Base-by-base conservation (phyloP, 2,113 vertebrate species). In the Progne subis region DNA sequence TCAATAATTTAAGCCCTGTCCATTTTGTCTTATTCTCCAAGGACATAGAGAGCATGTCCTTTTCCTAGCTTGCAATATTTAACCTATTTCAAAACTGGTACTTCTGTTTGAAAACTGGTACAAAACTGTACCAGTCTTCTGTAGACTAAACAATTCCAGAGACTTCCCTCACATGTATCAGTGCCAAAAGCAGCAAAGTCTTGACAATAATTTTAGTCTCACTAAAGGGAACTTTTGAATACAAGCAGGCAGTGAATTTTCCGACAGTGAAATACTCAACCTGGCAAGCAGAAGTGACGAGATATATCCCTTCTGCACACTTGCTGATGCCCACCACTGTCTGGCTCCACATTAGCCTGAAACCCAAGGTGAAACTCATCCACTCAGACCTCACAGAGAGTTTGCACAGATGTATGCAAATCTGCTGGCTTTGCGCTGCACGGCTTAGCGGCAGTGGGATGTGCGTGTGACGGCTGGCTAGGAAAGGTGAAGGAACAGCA, bases 401-500 rank as follows among this genome's bases (percentile, higher is more conserved):
- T 71, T 89, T 82, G 64, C 67, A 55, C 78, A 82, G 81, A 79
- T 82, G 61, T 69, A 92, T 94, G 92, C 82, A 94, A 91, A 94
- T 96, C 70, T 3, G 1, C 29, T 88, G 85, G 75, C 77, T 91
- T 91, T 3, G 2, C n/a, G 43, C 59, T 80, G 59, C 55, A 70
- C 84, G 82, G 63, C 75, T 80, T 56, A 94, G 92, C 1, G 0
- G 92, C 71, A 93, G 63, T 12, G 46, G 87, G 78, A n/a, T 59
- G 91, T 84, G 91, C 87, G 86, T 0, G n/a, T 71, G 71, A 59
- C 44, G 68, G 31, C 32, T 88, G 87, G 20, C 31, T 47, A 85
- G 55, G 65, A 55, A 59, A 75, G 47, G 44, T 13, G 31, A 81
- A 32, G 81, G 50, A 74, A 37, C 24, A 49, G 43, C 67, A 84